phyloP scores from a whole-genome alignment of 2,888 invertebrate species.

The Rutpela maculata region DNA sequence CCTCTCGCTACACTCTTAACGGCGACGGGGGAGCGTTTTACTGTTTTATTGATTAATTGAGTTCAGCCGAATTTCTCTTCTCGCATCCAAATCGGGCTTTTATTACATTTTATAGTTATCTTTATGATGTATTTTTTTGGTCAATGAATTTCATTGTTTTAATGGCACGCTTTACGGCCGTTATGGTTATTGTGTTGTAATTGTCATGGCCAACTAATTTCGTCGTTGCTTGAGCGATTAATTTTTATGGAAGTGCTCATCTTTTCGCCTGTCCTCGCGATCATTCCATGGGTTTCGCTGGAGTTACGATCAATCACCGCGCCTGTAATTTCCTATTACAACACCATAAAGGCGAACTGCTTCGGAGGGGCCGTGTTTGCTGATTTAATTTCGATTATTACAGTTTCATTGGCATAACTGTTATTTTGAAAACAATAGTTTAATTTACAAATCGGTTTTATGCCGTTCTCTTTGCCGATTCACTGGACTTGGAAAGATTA shows the following conservation, averaged over 20 bases:
- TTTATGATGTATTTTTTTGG: conserved; percentile 68
- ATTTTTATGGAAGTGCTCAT: conserved; percentile 68
- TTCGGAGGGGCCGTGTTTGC: conserved; percentile 21
- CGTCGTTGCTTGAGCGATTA: conserved; percentile 63
- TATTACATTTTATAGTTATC: conserved; percentile 72
- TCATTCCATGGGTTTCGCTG: conserved; percentile 43
- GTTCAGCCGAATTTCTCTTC: conserved; percentile 73
- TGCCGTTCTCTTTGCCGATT: not conserved
- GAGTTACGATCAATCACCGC: conserved; percentile 51
- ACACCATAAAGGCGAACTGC: conserved; percentile 46
- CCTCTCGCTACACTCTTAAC: conserved; percentile 69
- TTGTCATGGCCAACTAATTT: conserved; percentile 69
- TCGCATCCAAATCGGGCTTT: conserved; percentile 64
- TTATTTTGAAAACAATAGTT: conserved; percentile 39
- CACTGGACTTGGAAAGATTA: not conserved
- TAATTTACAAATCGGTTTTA: conserved; percentile 8
- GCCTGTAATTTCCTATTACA: conserved; percentile 52
- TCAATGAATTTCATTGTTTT: conserved; percentile 56
- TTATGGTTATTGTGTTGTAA: conserved; percentile 67
- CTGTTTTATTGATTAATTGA: conserved; percentile 75
- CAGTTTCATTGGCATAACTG: conserved; percentile 47
- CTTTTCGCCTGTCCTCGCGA: conserved; percentile 54
- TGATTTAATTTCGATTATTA: conserved; percentile 46
- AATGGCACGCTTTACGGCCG: conserved; percentile 55
- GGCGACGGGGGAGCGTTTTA: conserved; percentile 74